Percentiles rank a stretch among this genome's conserved stretches.
Conservation (phyloP, 2,113 vertebrate species). For the Panthera leo region DNA sequence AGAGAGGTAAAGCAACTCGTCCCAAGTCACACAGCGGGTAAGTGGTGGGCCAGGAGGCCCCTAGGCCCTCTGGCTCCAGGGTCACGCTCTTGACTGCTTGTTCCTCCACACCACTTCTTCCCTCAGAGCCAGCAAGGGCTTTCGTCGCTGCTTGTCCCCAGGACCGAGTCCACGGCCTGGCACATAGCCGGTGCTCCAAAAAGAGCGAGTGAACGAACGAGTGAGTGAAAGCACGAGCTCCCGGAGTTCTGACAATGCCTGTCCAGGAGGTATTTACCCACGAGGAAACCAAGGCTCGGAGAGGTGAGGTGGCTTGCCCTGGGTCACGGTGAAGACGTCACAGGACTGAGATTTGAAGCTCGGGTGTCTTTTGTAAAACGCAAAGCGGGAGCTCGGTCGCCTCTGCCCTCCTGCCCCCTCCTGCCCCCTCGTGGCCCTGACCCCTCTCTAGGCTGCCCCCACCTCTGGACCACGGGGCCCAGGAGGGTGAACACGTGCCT, state of each 20-base stretch:
- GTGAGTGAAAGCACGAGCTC: background rate
- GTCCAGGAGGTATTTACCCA: background rate
- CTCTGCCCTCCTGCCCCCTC: background rate
- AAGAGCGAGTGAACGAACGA: background rate
- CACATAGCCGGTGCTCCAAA: background rate
- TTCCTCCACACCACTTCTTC: background rate
- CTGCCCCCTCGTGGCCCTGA: background rate
- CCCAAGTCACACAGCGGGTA: background rate
- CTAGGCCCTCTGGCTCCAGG: background rate
- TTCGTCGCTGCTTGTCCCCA: background rate
- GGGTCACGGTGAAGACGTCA: background rate
- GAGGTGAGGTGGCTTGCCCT: background rate
- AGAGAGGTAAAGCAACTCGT: background rate
- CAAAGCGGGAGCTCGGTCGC: fast-evolving
- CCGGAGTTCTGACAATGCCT: background rate
- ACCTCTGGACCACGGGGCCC: background rate
- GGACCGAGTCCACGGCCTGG: background rate
- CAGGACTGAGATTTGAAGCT: background rate
- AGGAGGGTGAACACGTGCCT: background rate
- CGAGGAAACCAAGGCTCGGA: background rate
- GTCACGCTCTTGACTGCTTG: background rate
- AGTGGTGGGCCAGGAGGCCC: too few species aligned
- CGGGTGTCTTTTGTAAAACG: background rate
- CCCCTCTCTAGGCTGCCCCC: background rate
- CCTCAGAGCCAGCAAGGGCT: background rate